These are phyloP conservation scores for Rhamnusium bicolor DNA, from an alignment of 2,888 invertebrate genomes.

Conservation along the genomic window DNA sequence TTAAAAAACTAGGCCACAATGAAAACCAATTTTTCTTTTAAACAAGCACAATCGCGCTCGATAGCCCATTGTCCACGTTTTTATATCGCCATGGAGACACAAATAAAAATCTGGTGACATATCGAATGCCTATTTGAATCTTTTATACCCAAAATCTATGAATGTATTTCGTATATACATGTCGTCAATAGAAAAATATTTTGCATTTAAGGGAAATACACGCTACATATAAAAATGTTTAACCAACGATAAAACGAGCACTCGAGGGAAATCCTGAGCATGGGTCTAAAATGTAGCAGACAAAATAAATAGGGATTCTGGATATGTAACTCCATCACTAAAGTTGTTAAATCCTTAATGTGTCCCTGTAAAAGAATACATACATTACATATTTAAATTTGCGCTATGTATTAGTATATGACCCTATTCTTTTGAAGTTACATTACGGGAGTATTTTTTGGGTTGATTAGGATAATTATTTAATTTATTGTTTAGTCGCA, in stretches of 20 bases:
- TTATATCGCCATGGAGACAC: background rate
- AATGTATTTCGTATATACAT: slow-evolving; percentile 1
- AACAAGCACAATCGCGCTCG: background rate
- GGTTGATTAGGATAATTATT: no score
- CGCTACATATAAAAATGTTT: slow-evolving; percentile 27
- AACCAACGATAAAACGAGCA: slow-evolving; percentile 23
- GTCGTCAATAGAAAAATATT: background rate
- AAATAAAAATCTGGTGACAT: slow-evolving; percentile 19
- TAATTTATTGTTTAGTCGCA: no score
- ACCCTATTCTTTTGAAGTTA: background rate
- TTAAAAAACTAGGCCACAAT: background rate
- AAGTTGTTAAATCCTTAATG: background rate
- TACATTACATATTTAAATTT: background rate
- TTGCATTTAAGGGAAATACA: background rate
- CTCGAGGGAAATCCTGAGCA: slow-evolving; percentile 22
- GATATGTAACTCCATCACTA: background rate
- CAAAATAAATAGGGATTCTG: background rate
- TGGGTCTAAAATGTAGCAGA: background rate
- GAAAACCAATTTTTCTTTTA: slow-evolving; percentile 14
- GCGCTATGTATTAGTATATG: background rate
- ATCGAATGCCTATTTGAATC: slow-evolving; percentile 8
- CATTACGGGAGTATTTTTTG: no score
- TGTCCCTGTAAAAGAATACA: background rate
- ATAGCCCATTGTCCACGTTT: slow-evolving; percentile 6
- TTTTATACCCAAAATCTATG: slow-evolving; percentile 1